Evolutionary conservation across 1,140 invertebrate species (phyloP).

Genomic region (Bactericera cockerelli): DNA sequence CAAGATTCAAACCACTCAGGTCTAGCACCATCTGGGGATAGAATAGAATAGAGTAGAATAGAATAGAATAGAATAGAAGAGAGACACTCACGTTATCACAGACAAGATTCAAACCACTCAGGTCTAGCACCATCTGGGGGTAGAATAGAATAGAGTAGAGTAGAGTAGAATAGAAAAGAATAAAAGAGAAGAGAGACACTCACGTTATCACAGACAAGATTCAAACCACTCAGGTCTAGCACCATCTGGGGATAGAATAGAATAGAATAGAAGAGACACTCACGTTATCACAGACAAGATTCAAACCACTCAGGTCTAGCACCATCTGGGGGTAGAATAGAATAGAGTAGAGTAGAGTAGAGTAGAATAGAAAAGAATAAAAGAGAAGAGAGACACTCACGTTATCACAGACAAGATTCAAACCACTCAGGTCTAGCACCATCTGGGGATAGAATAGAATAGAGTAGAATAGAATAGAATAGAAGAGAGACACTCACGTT

Average conservation of each 20-base stretch:
- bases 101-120: slow-evolving; percentile 61
- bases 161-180: too few relatives aligned
- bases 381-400: too few relatives aligned
- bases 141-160: too few relatives aligned
- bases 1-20: slow-evolving; percentile 60
- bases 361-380: too few relatives aligned
- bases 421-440: slow-evolving; percentile 75
- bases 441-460: slow-evolving; percentile 48
- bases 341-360: too few relatives aligned
- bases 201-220: slow-evolving; percentile 59
- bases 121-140: slow-evolving; percentile 78
- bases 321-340: slow-evolving; percentile 53
- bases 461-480: too few relatives aligned
- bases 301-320: slow-evolving; percentile 71
- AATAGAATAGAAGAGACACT: slow-evolving; percentile 54
- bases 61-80: slow-evolving; percentile 73
- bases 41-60: slow-evolving; percentile 53
- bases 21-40: slow-evolving; percentile 75
- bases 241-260: slow-evolving; percentile 59
- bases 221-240: slow-evolving; percentile 71
- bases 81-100: slow-evolving; percentile 56
- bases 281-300: slow-evolving; percentile 59
- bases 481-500: too few relatives aligned
- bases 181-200: too few relatives aligned
- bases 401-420: slow-evolving; percentile 63